phyloP scores from a whole-genome alignment of 2,113 vertebrate genomes.

The Corvus moneduloides region DNA sequence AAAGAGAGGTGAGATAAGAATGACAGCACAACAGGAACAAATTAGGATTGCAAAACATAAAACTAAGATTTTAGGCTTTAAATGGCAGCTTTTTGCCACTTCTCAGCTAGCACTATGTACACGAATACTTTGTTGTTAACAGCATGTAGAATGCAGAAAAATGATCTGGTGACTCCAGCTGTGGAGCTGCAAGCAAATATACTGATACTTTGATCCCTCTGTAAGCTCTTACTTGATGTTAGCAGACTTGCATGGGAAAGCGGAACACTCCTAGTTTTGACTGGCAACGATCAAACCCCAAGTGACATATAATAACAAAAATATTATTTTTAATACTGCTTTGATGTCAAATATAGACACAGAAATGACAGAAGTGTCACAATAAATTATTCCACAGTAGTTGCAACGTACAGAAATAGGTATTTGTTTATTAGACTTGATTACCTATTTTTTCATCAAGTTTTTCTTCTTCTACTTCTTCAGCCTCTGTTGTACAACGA shows the following conservation, averaged over 20 bases:
- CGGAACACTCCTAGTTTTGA: neutral
- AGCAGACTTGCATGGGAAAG: neutral
- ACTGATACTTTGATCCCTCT: neutral
- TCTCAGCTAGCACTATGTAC: neutral
- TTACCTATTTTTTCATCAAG: constrained; percentile 83
- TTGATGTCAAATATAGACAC: neutral
- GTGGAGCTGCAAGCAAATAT: neutral
- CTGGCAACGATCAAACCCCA: neutral
- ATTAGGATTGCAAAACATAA: neutral
- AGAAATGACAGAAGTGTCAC: neutral
- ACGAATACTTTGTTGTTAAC: neutral
- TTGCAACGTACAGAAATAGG: neutral
- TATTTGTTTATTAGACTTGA: neutral
- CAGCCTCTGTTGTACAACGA: constrained; percentile 89
- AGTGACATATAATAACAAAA: neutral
- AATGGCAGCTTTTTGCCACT: neutral
- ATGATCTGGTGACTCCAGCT: neutral
- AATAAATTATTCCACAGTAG: neutral
- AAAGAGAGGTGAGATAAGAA: neutral
- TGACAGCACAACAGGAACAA: neutral
- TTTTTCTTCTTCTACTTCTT: constrained; percentile 75
- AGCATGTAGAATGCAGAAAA: neutral
- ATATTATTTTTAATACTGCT: neutral
- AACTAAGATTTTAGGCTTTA: neutral
- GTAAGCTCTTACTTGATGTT: neutral